Percentiles rank a stretch among this genome's conserved stretches.
Conservation (phyloP, 2,797 vertebrate species). For the Hafferia zeledoni region DNA sequence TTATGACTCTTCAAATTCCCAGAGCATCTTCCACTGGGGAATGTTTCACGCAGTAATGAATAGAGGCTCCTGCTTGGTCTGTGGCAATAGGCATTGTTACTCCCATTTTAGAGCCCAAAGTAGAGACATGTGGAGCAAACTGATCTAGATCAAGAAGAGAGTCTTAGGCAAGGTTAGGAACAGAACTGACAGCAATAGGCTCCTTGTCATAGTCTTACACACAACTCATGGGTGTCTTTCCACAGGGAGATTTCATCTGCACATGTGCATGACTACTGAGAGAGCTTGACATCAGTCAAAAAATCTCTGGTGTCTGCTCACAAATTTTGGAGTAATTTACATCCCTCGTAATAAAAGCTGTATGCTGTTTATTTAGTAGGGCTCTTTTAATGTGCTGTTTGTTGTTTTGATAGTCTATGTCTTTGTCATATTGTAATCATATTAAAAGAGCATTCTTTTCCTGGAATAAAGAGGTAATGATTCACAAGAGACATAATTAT, state of each 20-base stretch:
- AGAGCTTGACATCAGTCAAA: neutral
- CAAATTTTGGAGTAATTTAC: constrained; percentile 10
- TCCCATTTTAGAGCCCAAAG: neutral
- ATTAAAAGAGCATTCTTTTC: constrained; percentile 46
- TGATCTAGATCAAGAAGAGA: neutral
- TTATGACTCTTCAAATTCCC: neutral
- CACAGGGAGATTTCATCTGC: neutral
- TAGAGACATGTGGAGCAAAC: neutral
- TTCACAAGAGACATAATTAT: constrained; percentile 58
- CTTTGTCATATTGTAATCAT: constrained; percentile 9
- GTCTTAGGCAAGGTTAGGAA: neutral
- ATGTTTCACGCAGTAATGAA: neutral
- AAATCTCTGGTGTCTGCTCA: constrained; percentile 5
- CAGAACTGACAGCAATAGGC: neutral
- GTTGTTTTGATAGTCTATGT: constrained; percentile 9
- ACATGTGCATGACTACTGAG: neutral
- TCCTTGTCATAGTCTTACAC: neutral
- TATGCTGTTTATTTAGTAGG: neutral
- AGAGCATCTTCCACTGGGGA: neutral
- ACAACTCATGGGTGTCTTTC: neutral
- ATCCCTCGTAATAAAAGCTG: constrained; percentile 21
- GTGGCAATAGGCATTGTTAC: neutral
- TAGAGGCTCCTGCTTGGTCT: neutral
- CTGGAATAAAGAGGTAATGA: constrained; percentile 51
- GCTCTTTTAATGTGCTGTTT: neutral